Percentiles rank a stretch among this genome's conserved stretches.
Evolutionary conservation across 1,140 invertebrate genomes (phyloP).

Genomic region (Liolophura sinensis): DNA sequence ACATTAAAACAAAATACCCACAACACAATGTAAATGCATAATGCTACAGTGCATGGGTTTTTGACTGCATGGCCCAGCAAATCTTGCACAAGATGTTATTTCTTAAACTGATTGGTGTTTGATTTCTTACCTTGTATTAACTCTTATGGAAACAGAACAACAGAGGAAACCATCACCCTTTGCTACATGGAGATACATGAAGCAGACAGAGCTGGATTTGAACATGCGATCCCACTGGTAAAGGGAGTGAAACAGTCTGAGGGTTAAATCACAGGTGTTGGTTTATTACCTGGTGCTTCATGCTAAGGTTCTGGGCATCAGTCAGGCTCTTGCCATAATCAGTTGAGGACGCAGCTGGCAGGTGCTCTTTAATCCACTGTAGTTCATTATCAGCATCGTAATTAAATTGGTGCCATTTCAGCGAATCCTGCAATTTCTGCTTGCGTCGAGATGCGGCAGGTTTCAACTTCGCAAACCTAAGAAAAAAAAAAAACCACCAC

Average conservation of each 20-base stretch:
- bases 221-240: too few species aligned
- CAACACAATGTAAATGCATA: too few species aligned
- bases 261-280: conserved; percentile 59
- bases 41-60: too few species aligned
- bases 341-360: conserved; percentile 77
- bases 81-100: too few species aligned
- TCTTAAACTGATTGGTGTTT: too few species aligned
- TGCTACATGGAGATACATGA: neutral
- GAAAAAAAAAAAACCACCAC: conserved; percentile 2
- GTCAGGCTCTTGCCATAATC: conserved; percentile 75
- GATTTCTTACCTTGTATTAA: too few species aligned
- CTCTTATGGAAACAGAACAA: neutral
- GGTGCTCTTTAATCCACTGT: conserved; percentile 93
- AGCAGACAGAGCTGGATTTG: too few species aligned
- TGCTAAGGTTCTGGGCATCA: conserved; percentile 87
- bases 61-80: too few species aligned
- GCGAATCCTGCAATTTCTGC: conserved; percentile 82
- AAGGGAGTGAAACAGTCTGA: neutral
- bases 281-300: conserved; percentile 78
- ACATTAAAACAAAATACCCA: too few species aligned
- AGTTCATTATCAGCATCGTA: conserved; percentile 92
- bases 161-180: neutral
- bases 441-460: conserved; percentile 66
- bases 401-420: conserved; percentile 89
- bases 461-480: conserved; percentile 57